phyloP scores from a whole-genome alignment of 2,113 vertebrate species.

The Megaceryle maxima region DNA sequence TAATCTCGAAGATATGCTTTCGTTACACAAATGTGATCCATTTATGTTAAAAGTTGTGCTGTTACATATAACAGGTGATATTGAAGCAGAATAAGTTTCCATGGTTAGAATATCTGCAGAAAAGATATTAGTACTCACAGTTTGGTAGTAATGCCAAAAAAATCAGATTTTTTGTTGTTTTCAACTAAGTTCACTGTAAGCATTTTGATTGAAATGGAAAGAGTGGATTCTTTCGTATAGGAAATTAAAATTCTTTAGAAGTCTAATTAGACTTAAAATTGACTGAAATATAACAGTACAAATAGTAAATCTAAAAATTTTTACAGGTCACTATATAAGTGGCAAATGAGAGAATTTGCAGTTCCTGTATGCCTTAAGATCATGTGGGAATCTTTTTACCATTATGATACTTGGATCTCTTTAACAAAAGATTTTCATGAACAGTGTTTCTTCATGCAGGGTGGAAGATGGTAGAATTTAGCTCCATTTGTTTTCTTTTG shows the following conservation, averaged over 20 bases:
- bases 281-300: background rate
- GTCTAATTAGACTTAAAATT: background rate
- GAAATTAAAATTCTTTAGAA: background rate
- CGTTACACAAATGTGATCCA: conserved; percentile 72
- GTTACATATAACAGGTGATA: conserved; percentile 76
- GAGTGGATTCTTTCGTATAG: background rate
- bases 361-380: conserved; percentile 25
- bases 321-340: background rate
- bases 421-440: background rate
- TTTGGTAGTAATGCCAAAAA: background rate
- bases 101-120: conserved; percentile 50
- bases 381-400: conserved; percentile 29
- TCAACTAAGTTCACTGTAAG: background rate
- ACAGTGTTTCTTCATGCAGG: background rate
- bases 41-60: conserved; percentile 72
- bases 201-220: background rate
- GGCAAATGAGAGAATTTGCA: background rate
- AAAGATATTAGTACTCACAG: background rate
- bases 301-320: background rate
- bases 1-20: conserved; percentile 48
- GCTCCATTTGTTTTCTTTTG: conserved; percentile 42
- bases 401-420: conserved; percentile 15
- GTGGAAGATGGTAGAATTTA: conserved; percentile 6
- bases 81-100: conserved; percentile 75
- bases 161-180: background rate